Evolutionary conservation across 1,140 invertebrate species (phyloP), one percentile per base, ranked within the genome.

Genomic region (Ericerus pela): DNA sequence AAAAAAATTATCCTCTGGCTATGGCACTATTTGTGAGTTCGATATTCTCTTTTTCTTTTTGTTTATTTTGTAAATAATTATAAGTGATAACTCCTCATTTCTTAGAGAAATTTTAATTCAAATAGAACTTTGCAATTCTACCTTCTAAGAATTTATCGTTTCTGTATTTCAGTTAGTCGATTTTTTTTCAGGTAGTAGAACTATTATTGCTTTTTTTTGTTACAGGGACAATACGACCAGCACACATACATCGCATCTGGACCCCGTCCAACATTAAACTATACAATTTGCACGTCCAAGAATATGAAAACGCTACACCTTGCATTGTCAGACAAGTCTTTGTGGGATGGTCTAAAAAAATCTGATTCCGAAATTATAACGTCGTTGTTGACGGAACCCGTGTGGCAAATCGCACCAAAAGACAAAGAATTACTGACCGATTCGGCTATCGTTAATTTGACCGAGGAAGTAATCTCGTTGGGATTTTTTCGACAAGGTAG

Each of bases 301-400:
- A 85, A 89, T 59, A 85, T 88, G 75, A 82, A 79, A 18, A 76
- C 73, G 16, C 66, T 90, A 1, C 86, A 89, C 63, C 78, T 77
- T 0, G 76, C 76, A n/a, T 73, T 83, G 64, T 76, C 78, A 0
- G 78, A 85, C 62, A 82, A 85, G 55, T 79, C 79, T 5, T 69
- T 88, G 2, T 88, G 84, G 85, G 84, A 88, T 61, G 85, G 85
- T 0, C 62, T 88, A 0, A 86, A 83, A 61, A 77, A 82, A 26
- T 78, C 61, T 8, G 85, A 89, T 56, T 73, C 81, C 14, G 73
- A 79, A 22, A 76, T 80, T 0, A 75, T 89, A 43, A 79, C 88
- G 58, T 79, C 84, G 12, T 62, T 89, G 16, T 71, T 88, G 6
- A 81, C 80, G 2, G 84, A 89, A 65, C 87, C 87, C 0, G 78